Evolutionary conservation across 2,113 vertebrate species (phyloP).

Genomic region (Oxyruncus cristatus): DNA sequence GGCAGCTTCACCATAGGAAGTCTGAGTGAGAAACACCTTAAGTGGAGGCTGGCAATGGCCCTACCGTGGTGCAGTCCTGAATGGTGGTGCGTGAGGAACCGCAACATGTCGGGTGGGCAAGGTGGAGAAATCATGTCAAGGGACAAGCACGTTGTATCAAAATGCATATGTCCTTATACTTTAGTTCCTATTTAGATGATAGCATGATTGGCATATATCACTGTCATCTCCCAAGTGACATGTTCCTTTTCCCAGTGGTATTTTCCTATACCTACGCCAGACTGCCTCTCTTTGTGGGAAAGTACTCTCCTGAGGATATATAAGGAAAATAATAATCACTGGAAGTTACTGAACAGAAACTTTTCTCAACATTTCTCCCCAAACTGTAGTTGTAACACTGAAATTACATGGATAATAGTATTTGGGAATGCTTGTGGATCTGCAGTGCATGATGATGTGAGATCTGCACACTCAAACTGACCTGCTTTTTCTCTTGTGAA

Average conservation of each 20-base stretch:
- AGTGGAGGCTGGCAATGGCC: background rate
- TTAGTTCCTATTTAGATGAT: background rate
- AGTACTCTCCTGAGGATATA: background rate
- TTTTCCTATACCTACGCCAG: background rate
- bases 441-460: background rate
- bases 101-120: background rate
- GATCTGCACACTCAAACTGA: background rate
- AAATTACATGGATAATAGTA: background rate
- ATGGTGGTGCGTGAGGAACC: accelerated
- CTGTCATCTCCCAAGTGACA: background rate
- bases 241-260: background rate
- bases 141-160: background rate
- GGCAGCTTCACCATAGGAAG: background rate
- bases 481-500: background rate
- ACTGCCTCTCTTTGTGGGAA: background rate
- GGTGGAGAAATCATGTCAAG: background rate
- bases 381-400: background rate
- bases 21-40: background rate
- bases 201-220: accelerated
- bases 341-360: background rate
- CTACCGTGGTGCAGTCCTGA: background rate
- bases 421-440: background rate
- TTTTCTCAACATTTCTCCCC: background rate
- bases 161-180: background rate
- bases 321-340: background rate